phyloP scores from a whole-genome alignment of 2,888 invertebrate genomes.

The Teleogryllus oceanicus region DNA sequence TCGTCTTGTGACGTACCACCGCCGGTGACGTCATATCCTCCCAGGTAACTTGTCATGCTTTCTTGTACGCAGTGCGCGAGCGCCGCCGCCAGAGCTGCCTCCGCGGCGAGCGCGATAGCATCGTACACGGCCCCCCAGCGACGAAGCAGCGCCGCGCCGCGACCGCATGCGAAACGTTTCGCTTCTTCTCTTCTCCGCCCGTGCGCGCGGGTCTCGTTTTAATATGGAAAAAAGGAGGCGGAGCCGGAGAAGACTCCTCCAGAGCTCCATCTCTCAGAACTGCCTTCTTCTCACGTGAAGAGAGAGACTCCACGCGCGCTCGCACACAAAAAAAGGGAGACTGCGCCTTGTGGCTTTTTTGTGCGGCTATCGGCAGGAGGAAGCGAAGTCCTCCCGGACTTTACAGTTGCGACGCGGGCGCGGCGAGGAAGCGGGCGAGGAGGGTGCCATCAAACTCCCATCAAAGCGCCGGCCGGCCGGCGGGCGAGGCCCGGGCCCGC shows the following conservation, averaged over 20 bases:
- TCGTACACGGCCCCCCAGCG: background rate
- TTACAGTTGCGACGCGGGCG: background rate
- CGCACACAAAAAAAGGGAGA: no score
- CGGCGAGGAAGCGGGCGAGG: no score
- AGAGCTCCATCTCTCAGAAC: background rate
- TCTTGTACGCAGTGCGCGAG: conserved; percentile 9
- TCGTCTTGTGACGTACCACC: background rate
- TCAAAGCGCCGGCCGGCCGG: background rate
- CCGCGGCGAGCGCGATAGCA: background rate
- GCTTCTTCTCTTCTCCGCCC: conserved; percentile 5
- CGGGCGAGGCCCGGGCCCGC: no score
- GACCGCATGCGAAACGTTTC: background rate
- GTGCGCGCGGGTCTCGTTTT: background rate
- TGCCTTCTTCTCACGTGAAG: background rate
- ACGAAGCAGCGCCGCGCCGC: background rate
- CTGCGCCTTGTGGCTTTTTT: no score
- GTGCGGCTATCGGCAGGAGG: background rate
- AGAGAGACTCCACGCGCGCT: background rate
- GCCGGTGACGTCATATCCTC: background rate
- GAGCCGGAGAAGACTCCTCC: background rate
- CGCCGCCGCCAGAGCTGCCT: background rate
- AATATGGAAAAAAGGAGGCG: background rate
- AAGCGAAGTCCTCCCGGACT: background rate
- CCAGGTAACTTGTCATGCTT: background rate
- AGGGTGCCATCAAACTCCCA: conserved; percentile 5